Conservation (phyloP, 64 coral and sea anemone species). For the Hydrozoanthus tunicans region DNA sequence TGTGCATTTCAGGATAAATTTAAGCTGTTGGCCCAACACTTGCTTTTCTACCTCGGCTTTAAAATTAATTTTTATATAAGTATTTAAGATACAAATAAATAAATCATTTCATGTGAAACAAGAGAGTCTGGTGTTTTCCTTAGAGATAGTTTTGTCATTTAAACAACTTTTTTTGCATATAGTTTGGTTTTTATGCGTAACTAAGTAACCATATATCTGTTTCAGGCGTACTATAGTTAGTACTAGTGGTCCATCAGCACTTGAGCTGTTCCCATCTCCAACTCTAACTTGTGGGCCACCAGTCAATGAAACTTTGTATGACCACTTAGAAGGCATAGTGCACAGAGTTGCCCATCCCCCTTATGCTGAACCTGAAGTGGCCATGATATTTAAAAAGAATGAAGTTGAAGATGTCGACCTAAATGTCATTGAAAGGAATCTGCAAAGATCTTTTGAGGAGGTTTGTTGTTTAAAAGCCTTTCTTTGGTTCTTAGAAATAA, state of each 20-base stretch:
- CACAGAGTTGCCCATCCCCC: slow-evolving; percentile 71
- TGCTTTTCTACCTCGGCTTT: no score
- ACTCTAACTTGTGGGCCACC: slow-evolving; percentile 84
- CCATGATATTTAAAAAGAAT: slow-evolving; percentile 96
- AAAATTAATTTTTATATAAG: no score
- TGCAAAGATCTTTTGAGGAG: slow-evolving; percentile 91
- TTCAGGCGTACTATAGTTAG: slow-evolving; percentile 13
- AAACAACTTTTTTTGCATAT: no score
- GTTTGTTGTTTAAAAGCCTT: slow-evolving; percentile 34
- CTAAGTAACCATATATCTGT: no score
- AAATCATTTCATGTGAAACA: no score
- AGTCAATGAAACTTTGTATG: slow-evolving; percentile 94
- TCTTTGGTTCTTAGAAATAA: no score
- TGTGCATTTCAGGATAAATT: no score
- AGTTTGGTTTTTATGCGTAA: no score
- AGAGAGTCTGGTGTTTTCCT: no score
- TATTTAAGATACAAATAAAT: no score
- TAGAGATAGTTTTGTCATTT: no score
- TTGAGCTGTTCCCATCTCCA: slow-evolving; percentile 84
- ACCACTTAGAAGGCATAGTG: slow-evolving; percentile 85
- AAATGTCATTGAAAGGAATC: slow-evolving; percentile 83
- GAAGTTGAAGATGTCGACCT: slow-evolving; percentile 92
- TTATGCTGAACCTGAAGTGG: slow-evolving; percentile 93
- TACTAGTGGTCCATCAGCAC: slow-evolving; percentile 78
- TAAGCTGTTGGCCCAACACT: no score